Base-by-base conservation (phyloP, 2,113 vertebrate genomes). In the Glaucomys volans region DNA sequence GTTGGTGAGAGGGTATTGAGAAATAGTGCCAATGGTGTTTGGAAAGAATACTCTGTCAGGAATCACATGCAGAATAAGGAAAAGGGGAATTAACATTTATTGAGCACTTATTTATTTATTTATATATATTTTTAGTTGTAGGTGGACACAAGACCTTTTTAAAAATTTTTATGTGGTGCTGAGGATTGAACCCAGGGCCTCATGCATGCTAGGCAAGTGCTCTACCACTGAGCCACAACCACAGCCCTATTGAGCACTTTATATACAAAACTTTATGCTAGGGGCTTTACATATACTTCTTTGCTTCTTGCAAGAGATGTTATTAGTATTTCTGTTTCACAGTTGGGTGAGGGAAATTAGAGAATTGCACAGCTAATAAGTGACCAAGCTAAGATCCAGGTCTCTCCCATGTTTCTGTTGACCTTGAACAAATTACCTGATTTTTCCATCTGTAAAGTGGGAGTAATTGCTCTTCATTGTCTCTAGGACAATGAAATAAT, bases 391-490 rank as follows among this genome's bases (percentile, higher is more conserved):
- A 54, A 54, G 11, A 35, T 44, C 32, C 37, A 72, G 37, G 10
- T 80, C 50, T 96, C 24, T 75, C 32, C 37, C 32, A 1, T 30
- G n/a, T 92, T 87, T 75, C 85, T 94, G 0, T 74, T 94, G 81
- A 52, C 76, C 94, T 91, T 95, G 83, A 94, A 67, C 14, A 95
- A 80, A 62, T 96, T 42, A 35, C 18, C 94, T 80, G 26, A 87
- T 83, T 90, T 90, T 62, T 62, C 76, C 20, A n/a, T 77, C 92
- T 95, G 28, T 57, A 88, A 95, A 76, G 77, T 67, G 42, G 85
- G 67, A 83, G 44, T 44, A 5, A 32, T 87, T 69, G 35, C 52
- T 79, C 35, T 64, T 91, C 26, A 35, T 57, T 82, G n/a, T 82
- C 32, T 1, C 59, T 77, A 67, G 20, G 6, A 80, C 67, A 87